Base-by-base conservation (phyloP, 2,113 vertebrate species). In the Todiramphus saurophagus region DNA sequence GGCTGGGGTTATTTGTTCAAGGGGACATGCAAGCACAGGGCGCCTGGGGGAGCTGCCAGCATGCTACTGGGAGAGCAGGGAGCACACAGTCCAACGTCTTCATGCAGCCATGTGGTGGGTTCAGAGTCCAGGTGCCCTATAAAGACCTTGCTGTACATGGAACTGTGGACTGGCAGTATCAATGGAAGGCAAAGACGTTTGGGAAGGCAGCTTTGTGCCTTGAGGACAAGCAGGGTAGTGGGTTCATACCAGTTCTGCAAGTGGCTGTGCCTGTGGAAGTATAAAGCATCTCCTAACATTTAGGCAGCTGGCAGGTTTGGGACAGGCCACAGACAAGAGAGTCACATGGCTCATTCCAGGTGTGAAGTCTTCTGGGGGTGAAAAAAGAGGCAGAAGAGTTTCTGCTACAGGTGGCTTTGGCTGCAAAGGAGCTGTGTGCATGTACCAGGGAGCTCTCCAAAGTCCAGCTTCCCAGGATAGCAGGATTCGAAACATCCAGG, bases 11-110 rank as follows among this genome's bases (percentile, higher is more conserved):
- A 24, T 19, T n/a, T 73, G 51, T 16, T 74, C 37, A 33, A 24
- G 68, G 33, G 21, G 50, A 69, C 51, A 50, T 39, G 50, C 74
- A 66, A 44, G 51, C 41, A 59, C 27, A 62, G 16, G 56, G 69
- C 7, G 10, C 28, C 58, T 72, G 46, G 50, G 56, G 69, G 55
- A 84, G 56, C 55, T 84, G 69, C 51, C 82, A 91, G 66, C 1
- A 1, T 70, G 2, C 51, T 39, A 28, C 28, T 35, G 28, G 46
- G 53, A 48, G 25, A 81, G 28, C 46, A 23, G 30, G n/a, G 46
- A 75, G 24, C 5, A 6, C 17, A 27, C 9, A 2, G 3, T 30
- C 39, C 46, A 33, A 1, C 0, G 0, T 41, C 41, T 24, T 33
- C 27, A 14, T 28, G 17, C 50, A 43, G 30, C 0, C 0, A 56